Base-by-base conservation (phyloP, 2,797 vertebrate genomes). In the Scomberomorus guttatus region DNA sequence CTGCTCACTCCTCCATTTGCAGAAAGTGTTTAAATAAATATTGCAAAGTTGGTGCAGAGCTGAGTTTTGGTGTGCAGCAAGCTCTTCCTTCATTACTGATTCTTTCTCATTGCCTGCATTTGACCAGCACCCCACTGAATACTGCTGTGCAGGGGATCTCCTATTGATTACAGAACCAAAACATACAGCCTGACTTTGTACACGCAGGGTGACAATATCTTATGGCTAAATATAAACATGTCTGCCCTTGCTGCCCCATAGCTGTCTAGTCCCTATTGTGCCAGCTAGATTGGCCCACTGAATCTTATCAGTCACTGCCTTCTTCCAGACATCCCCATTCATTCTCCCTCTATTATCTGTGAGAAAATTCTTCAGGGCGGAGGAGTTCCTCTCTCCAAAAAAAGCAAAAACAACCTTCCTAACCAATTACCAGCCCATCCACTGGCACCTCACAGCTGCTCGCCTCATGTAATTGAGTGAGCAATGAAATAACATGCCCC, bases 401-500 rank as follows among this genome's bases (percentile, higher is more conserved):
- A 27, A 55, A 58, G 34, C 32, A 79, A 89, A 91, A 93, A 92
- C 88, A 93, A 86, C 87, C 90, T 90, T 93, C 89, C 92, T 86
- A 87, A 89, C 89, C 92, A 94, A 92, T 94, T 92, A 94, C 90
- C 63, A 80, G 79, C 73, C 85, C 89, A 88, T 89, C 86, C 83
- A 86, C 75, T 79, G 89, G 90, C 86, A 90, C 88, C 89, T 88
- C 86, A 56, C 90, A 90, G 92, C 89, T 90, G 88, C 90, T 89
- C 76, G 75, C 90, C 80, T 90, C 88, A 82, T 91, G 92, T 94
- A 93, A 93, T 92, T 91, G 90, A 92, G 92, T 91, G 89, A 88
- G 91, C 91, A 92, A 93, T 89, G 91, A 86, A 91, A 92, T 91
- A 92, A 93, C 91, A 92, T 90, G 91, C 87, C 88, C 87, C 90